Base-by-base conservation (phyloP, 2,888 invertebrate genomes). In the Leucoma salicis region DNA sequence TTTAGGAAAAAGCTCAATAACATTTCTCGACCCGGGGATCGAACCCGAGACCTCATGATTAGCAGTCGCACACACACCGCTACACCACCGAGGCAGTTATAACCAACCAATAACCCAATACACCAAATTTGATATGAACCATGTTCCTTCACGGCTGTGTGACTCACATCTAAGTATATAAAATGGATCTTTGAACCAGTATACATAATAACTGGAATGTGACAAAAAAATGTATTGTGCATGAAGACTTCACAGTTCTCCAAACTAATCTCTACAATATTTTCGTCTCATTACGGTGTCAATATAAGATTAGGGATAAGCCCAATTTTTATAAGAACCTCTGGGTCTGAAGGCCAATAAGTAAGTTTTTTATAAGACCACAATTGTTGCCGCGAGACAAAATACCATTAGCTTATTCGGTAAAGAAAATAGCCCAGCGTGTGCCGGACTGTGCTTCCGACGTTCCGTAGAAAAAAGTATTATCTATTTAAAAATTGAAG, bases 221-320 rank as follows among this genome's bases (percentile, higher is more conserved):
- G 7, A 16, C 21, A 2, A 16, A 39, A 31, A 40, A 35, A 24
- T 18, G 3, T 25, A 14, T 8, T 32, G 0, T 3, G 2, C 1
- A 24, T 5, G 8, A n/a, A 39, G 33, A 40, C 43, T 48, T 29
- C 5, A 35, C 43, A 27, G 46, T 40, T 58, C 49, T 35, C 40
- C 7, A 25, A 56, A 65, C 54, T 65, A 58, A 66, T 68, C 69
- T 66, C 70, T 79, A 84, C 82, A 82, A 86, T 86, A 86, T 88
- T 86, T 82, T 69, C 68, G 78, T 70, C 87, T 88, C 84, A 89
- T 89, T 89, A 89, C 88, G 68, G 72, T 87, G 89, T 89, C 89
- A 89, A 89, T 89, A 82, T 75, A 74, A 89, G 87, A 89, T 89
- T 88, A 88, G 84, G 88, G 88, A 86, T 88, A 85, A 86, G 75